phyloP scores from a whole-genome alignment of 2,888 invertebrate genomes.

The Apamea monoglypha region DNA sequence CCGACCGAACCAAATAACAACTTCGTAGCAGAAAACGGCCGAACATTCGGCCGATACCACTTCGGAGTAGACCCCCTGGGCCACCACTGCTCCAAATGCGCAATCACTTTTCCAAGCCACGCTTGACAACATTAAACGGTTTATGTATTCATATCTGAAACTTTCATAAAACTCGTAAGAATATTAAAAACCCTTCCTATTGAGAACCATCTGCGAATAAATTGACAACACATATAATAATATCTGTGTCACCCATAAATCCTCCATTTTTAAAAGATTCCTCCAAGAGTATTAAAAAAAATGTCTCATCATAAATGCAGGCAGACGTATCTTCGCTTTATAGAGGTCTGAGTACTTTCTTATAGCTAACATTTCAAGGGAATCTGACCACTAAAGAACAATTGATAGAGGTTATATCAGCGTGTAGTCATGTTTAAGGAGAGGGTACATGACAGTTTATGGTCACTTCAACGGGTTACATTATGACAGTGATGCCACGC shows the following conservation, averaged over 20 bases:
- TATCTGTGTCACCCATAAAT: constrained; percentile 55
- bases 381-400: constrained; percentile 21
- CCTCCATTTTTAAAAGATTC: constrained; percentile 54
- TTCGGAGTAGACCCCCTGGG: too few relatives aligned
- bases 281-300: constrained; percentile 64
- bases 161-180: constrained; percentile 4
- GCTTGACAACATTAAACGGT: neutral
- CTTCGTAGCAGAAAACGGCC: too few relatives aligned
- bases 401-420: constrained; percentile 15
- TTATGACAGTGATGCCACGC: constrained; percentile 39
- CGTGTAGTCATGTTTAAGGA: constrained; percentile 47
- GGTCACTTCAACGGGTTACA: constrained; percentile 65
- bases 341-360: constrained; percentile 55
- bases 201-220: constrained; percentile 36
- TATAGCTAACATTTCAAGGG: constrained; percentile 19
- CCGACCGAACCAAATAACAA: too few relatives aligned
- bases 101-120: too few relatives aligned
- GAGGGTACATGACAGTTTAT: constrained; percentile 67
- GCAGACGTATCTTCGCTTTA: constrained; percentile 64
- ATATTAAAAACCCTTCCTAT: constrained; percentile 21
- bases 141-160: neutral
- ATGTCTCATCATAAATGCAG: constrained; percentile 64
- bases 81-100: too few relatives aligned
- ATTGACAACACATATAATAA: constrained; percentile 30
- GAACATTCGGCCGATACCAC: too few relatives aligned